phyloP scores from a whole-genome alignment of 2,113 vertebrate species.

The Zosterops japonicus region DNA sequence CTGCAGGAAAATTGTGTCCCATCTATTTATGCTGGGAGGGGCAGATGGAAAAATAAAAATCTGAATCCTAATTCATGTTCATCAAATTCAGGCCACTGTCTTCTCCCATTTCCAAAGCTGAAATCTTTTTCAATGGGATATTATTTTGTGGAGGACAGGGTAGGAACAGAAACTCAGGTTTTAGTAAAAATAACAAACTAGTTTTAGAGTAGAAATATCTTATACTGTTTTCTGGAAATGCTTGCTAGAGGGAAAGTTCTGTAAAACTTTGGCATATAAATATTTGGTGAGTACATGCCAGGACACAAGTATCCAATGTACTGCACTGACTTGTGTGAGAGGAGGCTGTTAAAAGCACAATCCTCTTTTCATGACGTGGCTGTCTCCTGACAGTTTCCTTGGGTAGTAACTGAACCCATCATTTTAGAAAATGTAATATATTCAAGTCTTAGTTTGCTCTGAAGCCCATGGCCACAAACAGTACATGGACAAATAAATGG shows the following conservation, averaged over 20 bases:
- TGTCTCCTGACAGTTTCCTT: not conserved
- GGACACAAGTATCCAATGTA: not conserved
- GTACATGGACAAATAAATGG: not conserved
- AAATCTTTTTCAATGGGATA: not conserved
- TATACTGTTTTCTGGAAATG: not conserved
- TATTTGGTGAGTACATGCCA: not conserved
- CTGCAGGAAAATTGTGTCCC: not conserved
- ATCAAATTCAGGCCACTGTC: not conserved
- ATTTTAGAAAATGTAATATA: not conserved
- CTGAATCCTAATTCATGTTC: not conserved
- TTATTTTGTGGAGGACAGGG: not conserved
- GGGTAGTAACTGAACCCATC: not conserved
- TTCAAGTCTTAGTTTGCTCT: not conserved
- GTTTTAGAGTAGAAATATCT: not conserved
- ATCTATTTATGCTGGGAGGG: not conserved
- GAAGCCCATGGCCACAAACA: not conserved
- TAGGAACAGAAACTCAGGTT: not conserved
- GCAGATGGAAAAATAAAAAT: not conserved
- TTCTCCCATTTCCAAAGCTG: not conserved
- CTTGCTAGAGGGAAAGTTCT: not conserved
- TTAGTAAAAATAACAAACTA: not conserved
- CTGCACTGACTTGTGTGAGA: not conserved
- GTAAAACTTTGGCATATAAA: not conserved
- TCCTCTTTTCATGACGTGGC: not conserved
- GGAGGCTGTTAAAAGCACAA: not conserved